Evolutionary conservation across 2,113 vertebrate species (phyloP).

Genomic region (Seriola dumerili): DNA sequence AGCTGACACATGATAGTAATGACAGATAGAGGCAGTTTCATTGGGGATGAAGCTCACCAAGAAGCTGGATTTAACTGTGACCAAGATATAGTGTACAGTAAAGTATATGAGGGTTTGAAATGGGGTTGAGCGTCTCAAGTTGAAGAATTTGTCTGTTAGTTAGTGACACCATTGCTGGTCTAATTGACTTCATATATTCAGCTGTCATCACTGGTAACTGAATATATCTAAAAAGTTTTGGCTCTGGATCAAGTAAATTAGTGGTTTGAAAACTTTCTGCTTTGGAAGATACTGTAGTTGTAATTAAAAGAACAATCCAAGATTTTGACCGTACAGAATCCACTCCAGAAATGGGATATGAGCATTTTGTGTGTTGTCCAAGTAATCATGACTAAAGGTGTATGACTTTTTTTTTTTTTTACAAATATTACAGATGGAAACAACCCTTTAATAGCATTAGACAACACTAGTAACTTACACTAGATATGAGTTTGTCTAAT

Average conservation of each 20-base stretch:
- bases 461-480: no score
- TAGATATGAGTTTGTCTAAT: background rate
- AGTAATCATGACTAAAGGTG: no score
- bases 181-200: slow-evolving; percentile 30
- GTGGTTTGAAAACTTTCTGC: slow-evolving; percentile 3
- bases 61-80: slow-evolving; percentile 34
- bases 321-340: background rate
- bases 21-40: slow-evolving; percentile 60
- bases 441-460: no score
- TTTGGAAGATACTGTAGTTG: background rate
- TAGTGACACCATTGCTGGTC: slow-evolving; percentile 16
- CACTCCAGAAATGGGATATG: no score
- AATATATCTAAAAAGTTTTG: slow-evolving; percentile 13
- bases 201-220: background rate
- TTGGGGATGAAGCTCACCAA: slow-evolving; percentile 35
- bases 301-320: slow-evolving; percentile 22
- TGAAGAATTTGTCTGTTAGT: slow-evolving; percentile 38
- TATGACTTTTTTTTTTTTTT: no score
- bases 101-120: slow-evolving; percentile 35
- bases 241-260: background rate
- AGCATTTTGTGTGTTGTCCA: no score
- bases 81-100: slow-evolving; percentile 38
- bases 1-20: slow-evolving; percentile 60
- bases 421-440: background rate
- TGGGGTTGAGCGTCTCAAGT: background rate